phyloP scores from a whole-genome alignment of 2,113 vertebrate genomes.

The Thymallus thymallus region DNA sequence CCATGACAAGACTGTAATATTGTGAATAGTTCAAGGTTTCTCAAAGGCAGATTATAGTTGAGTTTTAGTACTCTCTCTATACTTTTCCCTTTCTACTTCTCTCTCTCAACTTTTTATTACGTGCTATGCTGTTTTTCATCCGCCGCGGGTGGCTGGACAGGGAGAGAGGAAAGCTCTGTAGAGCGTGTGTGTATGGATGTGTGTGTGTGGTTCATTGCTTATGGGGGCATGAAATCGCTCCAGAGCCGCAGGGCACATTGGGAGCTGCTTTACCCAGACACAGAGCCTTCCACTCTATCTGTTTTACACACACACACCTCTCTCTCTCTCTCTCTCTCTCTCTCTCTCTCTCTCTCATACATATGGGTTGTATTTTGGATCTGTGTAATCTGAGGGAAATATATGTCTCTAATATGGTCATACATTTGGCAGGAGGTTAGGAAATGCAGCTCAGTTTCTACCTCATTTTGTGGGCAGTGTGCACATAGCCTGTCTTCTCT shows the following conservation, averaged over 20 bases:
- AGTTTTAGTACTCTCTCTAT: conserved; percentile 13
- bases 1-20: conserved; percentile 6
- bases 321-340: background rate
- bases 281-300: conserved; percentile 25
- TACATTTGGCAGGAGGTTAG: no score
- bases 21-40: no score
- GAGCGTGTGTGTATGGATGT: conserved; percentile 16
- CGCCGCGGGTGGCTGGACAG: conserved; percentile 44
- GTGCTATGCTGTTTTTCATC: conserved; percentile 38
- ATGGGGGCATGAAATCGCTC: conserved; percentile 79
- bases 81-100: conserved; percentile 39
- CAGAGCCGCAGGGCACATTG: conserved; percentile 63
- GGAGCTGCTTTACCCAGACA: conserved; percentile 47
- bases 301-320: conserved; percentile 8
- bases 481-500: no score
- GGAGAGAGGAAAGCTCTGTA: conserved; percentile 16
- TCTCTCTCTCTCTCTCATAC: background rate
- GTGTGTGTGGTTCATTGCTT: conserved; percentile 61
- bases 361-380: no score
- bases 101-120: conserved; percentile 19
- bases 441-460: no score
- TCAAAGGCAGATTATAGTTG: no score
- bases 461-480: no score
- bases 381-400: no score
- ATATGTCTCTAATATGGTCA: no score